Conservation (phyloP, 2,888 invertebrate genomes). For the Caenorhabditis plicata region DNA sequence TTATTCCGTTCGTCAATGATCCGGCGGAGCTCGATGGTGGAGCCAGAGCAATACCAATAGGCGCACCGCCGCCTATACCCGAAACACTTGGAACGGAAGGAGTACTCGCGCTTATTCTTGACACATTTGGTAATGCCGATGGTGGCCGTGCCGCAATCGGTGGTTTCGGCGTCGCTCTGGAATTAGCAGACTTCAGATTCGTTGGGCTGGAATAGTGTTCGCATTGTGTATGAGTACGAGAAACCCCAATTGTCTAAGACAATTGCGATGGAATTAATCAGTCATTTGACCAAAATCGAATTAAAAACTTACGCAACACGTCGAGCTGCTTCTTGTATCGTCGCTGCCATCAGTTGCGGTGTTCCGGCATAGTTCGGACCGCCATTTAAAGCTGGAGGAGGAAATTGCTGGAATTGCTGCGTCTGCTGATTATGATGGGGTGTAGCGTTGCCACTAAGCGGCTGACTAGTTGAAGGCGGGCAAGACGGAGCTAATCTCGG, state of each 20-base stretch:
- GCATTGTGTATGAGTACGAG: background rate
- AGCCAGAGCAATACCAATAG: background rate
- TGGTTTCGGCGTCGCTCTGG: slow-evolving; percentile 30
- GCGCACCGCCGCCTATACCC: background rate
- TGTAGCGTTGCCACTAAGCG: no score
- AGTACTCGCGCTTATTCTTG: background rate
- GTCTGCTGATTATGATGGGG: no score
- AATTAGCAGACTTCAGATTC: slow-evolving; percentile 6
- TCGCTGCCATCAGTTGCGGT: slow-evolving; percentile 35
- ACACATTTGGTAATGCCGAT: slow-evolving; percentile 2
- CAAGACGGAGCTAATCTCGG: background rate
- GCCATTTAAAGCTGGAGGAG: slow-evolving; percentile 7
- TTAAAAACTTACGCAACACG: slow-evolving; percentile 28
- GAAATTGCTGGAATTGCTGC: no score
- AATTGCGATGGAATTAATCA: background rate
- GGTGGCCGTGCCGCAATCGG: slow-evolving; percentile 5
- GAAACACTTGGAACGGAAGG: background rate
- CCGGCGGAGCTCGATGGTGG: slow-evolving; percentile 1
- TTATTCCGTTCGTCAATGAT: slow-evolving; percentile 23
- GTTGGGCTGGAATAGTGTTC: slow-evolving; percentile 1
- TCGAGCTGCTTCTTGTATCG: slow-evolving; percentile 33
- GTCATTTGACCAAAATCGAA: background rate
- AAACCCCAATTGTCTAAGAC: no score
- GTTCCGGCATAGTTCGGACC: slow-evolving; percentile 26
- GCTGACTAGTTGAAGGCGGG: background rate